Base-by-base conservation (phyloP, 1,140 invertebrate species). In the Tribolium madens region DNA sequence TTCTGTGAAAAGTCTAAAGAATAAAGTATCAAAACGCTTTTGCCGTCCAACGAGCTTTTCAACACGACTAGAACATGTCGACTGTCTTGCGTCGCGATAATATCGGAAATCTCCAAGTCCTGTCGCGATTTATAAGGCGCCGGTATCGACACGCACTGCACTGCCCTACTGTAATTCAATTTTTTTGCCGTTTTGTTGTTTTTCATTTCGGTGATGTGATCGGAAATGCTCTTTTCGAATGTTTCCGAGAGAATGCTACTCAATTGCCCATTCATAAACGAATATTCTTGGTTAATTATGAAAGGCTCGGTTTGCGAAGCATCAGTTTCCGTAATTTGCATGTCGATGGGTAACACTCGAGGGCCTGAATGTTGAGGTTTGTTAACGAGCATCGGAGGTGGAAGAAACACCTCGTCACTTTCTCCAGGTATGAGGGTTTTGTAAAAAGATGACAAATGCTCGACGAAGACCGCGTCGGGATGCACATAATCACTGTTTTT, bases 51-150 rank as follows among this genome's bases (percentile, higher is more conserved):
- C n/a, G 21, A 47, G 75, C 75, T 77, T 57, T 88, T 89, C 75
- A 93, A 85, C 0, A 91, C 89, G 9, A 93, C 90, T 46, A 93
- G 87, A 31, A 93, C 83, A 84, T 92, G 89, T 72, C 87, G 87
- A 13, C 90, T 91, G 79, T 93, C 91, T 75, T 89, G 90, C 1
- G 91, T 91, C 0, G 91, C 88, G 46, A 91, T 80, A 7, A 92
- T 86, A 72, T 91, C 89, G 0, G 88, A 89, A 12, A 93, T 88
- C 79, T 87, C 88, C 42, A 87, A 83, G 79, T 88, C 86, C 15
- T 85, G 85, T 53, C 83, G 84, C n/a, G 86, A 79, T 33, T 86
- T 87, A 50, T 88, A 83, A 21, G 84, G 83, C 6, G 83, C 74
- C 64, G 89, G 89, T 80, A 90, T 83, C 74, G 83, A 85, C 10